phyloP scores from a whole-genome alignment of 2,797 vertebrate species.

The Sebastes cheni region DNA sequence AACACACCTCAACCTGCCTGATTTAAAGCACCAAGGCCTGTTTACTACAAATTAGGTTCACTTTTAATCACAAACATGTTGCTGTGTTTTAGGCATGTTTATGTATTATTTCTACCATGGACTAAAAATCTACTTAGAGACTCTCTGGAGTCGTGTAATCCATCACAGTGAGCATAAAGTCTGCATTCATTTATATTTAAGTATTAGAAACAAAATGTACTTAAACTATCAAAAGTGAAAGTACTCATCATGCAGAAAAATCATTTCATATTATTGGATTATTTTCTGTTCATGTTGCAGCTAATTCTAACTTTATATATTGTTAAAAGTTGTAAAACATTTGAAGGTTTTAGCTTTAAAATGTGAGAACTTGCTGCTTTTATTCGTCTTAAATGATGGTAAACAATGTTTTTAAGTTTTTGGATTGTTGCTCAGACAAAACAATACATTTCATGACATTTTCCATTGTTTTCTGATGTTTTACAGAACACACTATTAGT shows the following conservation, averaged over 20 bases:
- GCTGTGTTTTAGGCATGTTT: neutral
- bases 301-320: neutral
- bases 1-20: neutral
- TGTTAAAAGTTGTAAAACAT: too few species aligned
- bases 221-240: neutral
- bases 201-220: neutral
- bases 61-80: too few species aligned
- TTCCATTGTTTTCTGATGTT: too few species aligned
- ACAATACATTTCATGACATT: neutral
- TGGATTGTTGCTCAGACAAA: neutral
- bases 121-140: neutral
- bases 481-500: too few species aligned
- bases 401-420: neutral
- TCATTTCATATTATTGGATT: neutral
- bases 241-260: neutral
- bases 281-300: neutral
- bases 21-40: neutral
- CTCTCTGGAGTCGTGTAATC: neutral
- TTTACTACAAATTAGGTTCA: too few species aligned
- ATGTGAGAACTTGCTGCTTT: too few species aligned
- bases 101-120: neutral
- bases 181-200: neutral
- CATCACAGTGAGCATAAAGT: neutral
- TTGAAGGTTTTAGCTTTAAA: too few species aligned
- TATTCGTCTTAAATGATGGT: neutral